These are phyloP conservation scores for Agonopterix arenella DNA, from an alignment of 2,888 invertebrate genomes.

Conservation along the genomic window DNA sequence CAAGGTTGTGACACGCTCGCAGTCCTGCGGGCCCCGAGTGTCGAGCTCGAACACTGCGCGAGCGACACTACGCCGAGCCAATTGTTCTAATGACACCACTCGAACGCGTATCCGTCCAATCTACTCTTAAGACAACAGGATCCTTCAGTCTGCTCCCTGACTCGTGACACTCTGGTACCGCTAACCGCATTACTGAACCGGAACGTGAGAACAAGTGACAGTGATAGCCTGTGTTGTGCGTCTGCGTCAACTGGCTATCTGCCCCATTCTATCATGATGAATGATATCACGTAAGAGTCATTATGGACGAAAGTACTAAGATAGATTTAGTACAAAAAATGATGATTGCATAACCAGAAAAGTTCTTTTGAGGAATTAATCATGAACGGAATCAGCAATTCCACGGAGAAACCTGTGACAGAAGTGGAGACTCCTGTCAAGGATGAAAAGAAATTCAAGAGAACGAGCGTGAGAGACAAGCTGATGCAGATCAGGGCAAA, in stretches of 20 bases:
- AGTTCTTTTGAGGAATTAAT: conserved; percentile 21
- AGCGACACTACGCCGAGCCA: conserved; percentile 54
- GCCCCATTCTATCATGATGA: background rate
- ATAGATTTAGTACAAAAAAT: conserved; percentile 1
- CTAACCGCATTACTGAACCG: conserved; percentile 13
- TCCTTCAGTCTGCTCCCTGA: conserved; percentile 48
- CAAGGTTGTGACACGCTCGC: conserved; percentile 66
- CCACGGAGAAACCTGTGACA: conserved; percentile 45
- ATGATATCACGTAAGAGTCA: conserved; percentile 5
- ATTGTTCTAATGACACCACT: conserved; percentile 70
- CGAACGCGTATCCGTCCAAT: conserved; percentile 70
- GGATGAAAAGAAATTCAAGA: conserved; percentile 42
- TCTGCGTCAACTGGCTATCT: too few relatives aligned
- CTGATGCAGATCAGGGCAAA: conserved; percentile 72
- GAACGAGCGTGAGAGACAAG: conserved; percentile 53
- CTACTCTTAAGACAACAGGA: conserved; percentile 65
- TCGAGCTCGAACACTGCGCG: conserved; percentile 23
- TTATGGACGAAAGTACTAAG: background rate
- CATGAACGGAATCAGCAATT: conserved; percentile 63
- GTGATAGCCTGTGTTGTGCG: conserved; percentile 4
- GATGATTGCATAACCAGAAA: conserved; percentile 33
- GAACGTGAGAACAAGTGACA: conserved; percentile 17
- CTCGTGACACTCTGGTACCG: conserved; percentile 31
- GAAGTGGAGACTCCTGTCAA: conserved; percentile 39
- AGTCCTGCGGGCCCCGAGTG: conserved; percentile 45